Percentiles rank a stretch among this genome's conserved stretches.
These are phyloP conservation scores for Terebella lapidaria DNA, from an alignment of 2,888 invertebrate species.

Conservation along the genomic window DNA sequence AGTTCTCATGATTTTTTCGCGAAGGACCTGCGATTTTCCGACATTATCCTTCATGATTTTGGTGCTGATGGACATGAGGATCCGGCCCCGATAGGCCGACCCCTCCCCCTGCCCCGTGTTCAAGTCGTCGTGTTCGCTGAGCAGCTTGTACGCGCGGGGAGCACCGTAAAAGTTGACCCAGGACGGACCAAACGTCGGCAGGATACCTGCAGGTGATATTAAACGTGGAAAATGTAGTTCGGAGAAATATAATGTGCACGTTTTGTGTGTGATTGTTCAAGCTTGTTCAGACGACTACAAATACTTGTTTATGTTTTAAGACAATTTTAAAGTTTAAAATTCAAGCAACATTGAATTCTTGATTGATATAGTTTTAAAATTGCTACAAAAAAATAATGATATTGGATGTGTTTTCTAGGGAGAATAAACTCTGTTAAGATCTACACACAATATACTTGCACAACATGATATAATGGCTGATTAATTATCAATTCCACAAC, in stretches of 20 bases:
- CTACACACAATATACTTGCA: too few relatives aligned
- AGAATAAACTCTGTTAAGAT: too few relatives aligned
- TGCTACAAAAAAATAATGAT: too few relatives aligned
- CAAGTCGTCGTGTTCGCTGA: slow-evolving; percentile 23
- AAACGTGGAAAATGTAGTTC: neutral
- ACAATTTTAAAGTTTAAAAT: too few relatives aligned
- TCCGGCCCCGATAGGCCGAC: slow-evolving; percentile 29
- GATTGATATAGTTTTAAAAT: too few relatives aligned
- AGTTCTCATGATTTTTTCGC: slow-evolving; percentile 12
- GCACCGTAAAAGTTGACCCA: slow-evolving; percentile 36
- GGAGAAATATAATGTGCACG: neutral
- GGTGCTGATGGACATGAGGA: slow-evolving; percentile 30
- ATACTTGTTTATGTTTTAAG: too few relatives aligned
- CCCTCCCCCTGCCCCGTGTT: slow-evolving; percentile 34
- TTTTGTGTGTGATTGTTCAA: neutral
- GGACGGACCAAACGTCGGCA: slow-evolving; percentile 33
- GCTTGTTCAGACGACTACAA: too few relatives aligned
- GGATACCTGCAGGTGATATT: slow-evolving; percentile 26
- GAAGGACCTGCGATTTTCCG: slow-evolving; percentile 10
- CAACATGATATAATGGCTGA: too few relatives aligned
- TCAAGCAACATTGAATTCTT: too few relatives aligned
- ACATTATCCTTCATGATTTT: slow-evolving; percentile 12
- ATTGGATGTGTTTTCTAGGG: too few relatives aligned
- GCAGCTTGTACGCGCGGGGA: slow-evolving; percentile 26
- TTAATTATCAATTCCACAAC: too few relatives aligned